These are phyloP conservation scores for pig (Sus scrofa) DNA, from an alignment of 2,113 vertebrate species.

Conservation along the genomic window DNA sequence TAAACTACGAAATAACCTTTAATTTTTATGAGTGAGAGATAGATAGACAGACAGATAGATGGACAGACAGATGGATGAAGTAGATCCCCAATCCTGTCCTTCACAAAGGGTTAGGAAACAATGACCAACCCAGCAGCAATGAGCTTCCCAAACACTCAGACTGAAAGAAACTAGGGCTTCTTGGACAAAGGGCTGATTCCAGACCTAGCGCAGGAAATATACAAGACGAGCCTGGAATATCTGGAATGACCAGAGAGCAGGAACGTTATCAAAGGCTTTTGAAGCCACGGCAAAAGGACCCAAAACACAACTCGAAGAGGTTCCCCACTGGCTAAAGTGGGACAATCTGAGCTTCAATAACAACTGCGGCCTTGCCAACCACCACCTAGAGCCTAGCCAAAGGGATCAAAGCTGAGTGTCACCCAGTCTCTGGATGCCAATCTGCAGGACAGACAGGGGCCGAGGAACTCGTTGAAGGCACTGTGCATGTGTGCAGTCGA, in stretches of 20 bases:
- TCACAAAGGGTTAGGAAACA: background rate
- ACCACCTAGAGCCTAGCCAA: background rate
- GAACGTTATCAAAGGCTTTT: background rate
- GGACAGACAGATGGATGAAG: background rate
- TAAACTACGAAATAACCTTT: background rate
- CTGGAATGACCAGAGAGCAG: background rate
- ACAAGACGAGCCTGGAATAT: background rate
- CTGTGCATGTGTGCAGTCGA: rapidly evolving
- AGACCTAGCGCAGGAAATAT: background rate
- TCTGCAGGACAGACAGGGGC: background rate
- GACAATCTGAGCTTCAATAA: background rate
- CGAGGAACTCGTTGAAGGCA: background rate
- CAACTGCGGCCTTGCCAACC: background rate
- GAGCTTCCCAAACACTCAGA: background rate
- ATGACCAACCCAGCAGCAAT: background rate
- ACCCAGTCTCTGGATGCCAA: background rate
- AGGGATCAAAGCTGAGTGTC: background rate
- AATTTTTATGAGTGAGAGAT: background rate
- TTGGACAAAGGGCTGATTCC: background rate
- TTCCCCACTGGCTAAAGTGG: background rate
- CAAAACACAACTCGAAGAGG: background rate
- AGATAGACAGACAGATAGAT: background rate
- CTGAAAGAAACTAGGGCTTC: background rate
- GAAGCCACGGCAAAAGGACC: background rate
- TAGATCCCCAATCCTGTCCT: background rate